Evolutionary conservation across 2,797 vertebrate genomes (phyloP).

Genomic region (Oceanodroma leucorhoa): DNA sequence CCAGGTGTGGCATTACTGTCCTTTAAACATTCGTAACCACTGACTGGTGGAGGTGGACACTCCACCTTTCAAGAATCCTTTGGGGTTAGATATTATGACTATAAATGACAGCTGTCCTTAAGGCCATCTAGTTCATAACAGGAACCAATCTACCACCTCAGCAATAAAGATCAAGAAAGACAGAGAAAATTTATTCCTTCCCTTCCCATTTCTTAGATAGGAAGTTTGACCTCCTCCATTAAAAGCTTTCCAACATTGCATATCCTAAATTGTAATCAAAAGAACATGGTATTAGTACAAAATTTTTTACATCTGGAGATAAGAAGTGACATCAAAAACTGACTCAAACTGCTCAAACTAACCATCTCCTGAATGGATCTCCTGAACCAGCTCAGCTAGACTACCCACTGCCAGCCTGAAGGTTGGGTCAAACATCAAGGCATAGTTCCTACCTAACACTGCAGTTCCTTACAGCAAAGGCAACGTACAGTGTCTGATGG

Average conservation of each 20-base stretch:
- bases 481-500: accelerated
- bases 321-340: accelerated
- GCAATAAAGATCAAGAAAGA: background rate
- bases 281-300: background rate
- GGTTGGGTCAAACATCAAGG: background rate
- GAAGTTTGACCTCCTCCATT: background rate
- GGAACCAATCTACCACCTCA: background rate
- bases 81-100: background rate
- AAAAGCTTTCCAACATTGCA: background rate
- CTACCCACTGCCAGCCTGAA: background rate
- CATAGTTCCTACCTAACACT: background rate
- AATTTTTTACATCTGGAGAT: background rate
- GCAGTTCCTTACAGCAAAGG: accelerated
- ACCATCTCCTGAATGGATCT: accelerated
- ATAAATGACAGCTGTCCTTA: background rate
- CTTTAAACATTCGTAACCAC: background rate
- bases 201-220: background rate
- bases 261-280: background rate
- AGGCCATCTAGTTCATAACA: background rate
- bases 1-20: background rate
- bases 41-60: background rate
- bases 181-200: background rate
- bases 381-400: background rate
- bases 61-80: background rate
- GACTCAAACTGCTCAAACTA: background rate